phyloP scores from a whole-genome alignment of 2,888 invertebrate species.

The Steromphala cineraria region DNA sequence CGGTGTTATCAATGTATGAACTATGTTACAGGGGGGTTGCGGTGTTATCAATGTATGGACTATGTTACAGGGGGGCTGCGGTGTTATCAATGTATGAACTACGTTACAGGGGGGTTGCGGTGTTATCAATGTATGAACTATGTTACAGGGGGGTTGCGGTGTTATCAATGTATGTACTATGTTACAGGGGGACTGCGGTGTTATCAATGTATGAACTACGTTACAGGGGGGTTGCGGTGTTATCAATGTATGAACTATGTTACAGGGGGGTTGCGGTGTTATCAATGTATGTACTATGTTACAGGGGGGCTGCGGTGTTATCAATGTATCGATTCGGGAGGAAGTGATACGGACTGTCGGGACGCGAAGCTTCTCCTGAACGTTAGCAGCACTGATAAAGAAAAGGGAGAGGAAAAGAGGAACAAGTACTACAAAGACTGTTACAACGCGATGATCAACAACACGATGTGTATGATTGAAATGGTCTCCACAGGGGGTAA shows the following conservation, averaged over 20 bases:
- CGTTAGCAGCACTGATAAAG: background rate
- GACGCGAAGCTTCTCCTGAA: background rate
- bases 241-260: too few relatives aligned
- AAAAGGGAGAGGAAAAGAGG: background rate
- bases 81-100: too few relatives aligned
- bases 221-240: background rate
- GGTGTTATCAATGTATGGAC: too few relatives aligned
- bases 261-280: too few relatives aligned
- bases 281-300: background rate
- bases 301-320: constrained; percentile 21
- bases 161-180: too few relatives aligned
- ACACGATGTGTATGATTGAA: constrained; percentile 27
- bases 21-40: too few relatives aligned
- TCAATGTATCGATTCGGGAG: background rate
- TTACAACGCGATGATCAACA: background rate
- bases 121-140: too few relatives aligned
- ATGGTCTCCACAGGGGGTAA: constrained; percentile 16
- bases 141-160: too few relatives aligned
- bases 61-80: too few relatives aligned
- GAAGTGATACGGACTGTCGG: background rate
- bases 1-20: too few relatives aligned
- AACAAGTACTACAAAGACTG: constrained; percentile 17
- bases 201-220: background rate
- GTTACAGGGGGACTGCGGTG: too few relatives aligned
- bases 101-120: too few relatives aligned